phyloP scores from a whole-genome alignment of 2,113 vertebrate genomes.

The Mustelus asterias region DNA sequence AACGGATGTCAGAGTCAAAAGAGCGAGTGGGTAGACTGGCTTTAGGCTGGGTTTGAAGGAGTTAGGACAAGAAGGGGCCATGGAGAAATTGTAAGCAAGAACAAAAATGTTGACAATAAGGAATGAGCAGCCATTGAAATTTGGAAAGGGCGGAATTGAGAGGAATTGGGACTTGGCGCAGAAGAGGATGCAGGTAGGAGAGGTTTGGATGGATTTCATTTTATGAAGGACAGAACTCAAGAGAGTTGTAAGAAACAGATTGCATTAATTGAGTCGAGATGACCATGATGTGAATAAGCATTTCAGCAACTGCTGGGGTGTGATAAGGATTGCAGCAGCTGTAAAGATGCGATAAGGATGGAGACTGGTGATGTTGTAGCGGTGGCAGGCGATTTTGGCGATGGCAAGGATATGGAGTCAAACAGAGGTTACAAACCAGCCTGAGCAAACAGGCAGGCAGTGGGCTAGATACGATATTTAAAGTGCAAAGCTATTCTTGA shows the following conservation, averaged over 20 bases:
- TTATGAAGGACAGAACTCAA: neutral
- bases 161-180: neutral
- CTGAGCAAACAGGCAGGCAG: neutral
- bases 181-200: neutral
- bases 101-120: neutral
- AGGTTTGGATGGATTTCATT: neutral
- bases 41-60: neutral
- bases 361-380: neutral
- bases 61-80: neutral
- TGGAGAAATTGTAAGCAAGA: neutral
- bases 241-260: neutral
- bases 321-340: slow-evolving; percentile 18
- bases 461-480: neutral
- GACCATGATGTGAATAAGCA: neutral
- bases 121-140: neutral
- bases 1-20: neutral
- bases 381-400: neutral
- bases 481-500: neutral
- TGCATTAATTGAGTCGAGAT: neutral
- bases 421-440: neutral
- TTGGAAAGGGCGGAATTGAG: neutral
- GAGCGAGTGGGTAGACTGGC: neutral
- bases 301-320: neutral
- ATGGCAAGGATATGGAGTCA: slow-evolving; percentile 4
- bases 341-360: neutral